Conservation (phyloP, 1,140 invertebrate genomes). For the Leptopilina boulardi region DNA sequence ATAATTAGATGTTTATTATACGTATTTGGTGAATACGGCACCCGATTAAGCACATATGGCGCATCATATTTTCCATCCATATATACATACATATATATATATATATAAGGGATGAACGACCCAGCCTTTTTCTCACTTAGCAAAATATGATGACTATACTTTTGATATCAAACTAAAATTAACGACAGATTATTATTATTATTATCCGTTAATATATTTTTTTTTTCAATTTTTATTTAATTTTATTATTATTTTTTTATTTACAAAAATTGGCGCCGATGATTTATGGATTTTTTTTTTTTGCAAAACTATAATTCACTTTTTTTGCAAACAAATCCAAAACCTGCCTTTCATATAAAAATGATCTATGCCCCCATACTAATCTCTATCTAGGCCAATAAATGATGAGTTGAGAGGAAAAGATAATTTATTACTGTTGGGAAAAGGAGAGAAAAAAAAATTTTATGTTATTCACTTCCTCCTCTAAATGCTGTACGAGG, state of each 20-base stretch:
- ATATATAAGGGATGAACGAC: not conserved
- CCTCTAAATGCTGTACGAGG: not conserved
- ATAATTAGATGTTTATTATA: slow-evolving; percentile 33
- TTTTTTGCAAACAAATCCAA: not conserved
- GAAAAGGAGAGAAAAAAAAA: not conserved
- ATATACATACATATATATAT: too few relatives aligned
- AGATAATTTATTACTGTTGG: not conserved
- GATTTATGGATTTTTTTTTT: slow-evolving; percentile 15
- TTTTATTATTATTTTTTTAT: too few relatives aligned
- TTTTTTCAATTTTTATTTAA: not conserved
- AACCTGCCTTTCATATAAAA: not conserved
- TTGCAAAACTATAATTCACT: slow-evolving; percentile 4
- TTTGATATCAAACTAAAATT: slow-evolving; percentile 5
- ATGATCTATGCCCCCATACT: not conserved
- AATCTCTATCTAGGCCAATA: slow-evolving; percentile 6
- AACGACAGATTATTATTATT: not conserved
- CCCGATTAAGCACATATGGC: slow-evolving; percentile 23
- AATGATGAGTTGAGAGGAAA: slow-evolving; percentile 23
- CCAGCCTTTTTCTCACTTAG: not conserved
- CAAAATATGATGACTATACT: slow-evolving; percentile 12
- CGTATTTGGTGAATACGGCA: slow-evolving; percentile 11
- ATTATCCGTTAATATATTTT: not conserved
- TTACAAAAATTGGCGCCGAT: not conserved
- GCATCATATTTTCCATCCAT: not conserved
- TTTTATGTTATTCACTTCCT: slow-evolving; percentile 1